Evolutionary conservation across 2,888 invertebrate species (phyloP).

Genomic region (Mesochorus sp.): DNA sequence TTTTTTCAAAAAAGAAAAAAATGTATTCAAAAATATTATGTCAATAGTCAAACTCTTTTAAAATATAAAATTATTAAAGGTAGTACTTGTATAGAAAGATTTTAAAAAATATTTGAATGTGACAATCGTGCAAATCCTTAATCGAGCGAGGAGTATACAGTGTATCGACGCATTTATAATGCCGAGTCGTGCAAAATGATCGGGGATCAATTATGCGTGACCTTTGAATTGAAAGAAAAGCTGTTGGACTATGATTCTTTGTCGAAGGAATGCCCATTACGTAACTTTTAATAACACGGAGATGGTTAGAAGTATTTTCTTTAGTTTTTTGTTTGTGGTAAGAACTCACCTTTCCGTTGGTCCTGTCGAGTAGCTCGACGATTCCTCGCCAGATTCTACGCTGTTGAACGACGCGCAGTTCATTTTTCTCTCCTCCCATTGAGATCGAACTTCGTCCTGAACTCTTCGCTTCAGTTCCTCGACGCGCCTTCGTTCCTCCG

Average conservation of each 20-base stretch:
- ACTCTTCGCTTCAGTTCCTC: constrained; percentile 92
- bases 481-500: constrained; percentile 94
- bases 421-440: constrained; percentile 90
- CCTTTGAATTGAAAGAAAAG: neutral
- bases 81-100: too few relatives aligned
- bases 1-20: neutral
- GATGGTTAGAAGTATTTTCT: too few relatives aligned
- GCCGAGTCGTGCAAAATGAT: neutral
- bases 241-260: neutral
- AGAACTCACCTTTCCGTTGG: constrained; percentile 83
- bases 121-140: too few relatives aligned
- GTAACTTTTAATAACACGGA: too few relatives aligned
- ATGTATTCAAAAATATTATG: neutral
- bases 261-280: neutral
- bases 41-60: too few relatives aligned
- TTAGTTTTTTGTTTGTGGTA: too few relatives aligned
- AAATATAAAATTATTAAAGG: too few relatives aligned
- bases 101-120: too few relatives aligned
- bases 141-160: too few relatives aligned
- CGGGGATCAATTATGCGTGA: constrained; percentile 36
- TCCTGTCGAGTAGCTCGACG: constrained; percentile 85
- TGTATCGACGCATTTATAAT: neutral
- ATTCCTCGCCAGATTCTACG: constrained; percentile 85
- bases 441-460: constrained; percentile 94
- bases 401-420: constrained; percentile 86